Evolutionary conservation across 2,113 vertebrate genomes (phyloP), one percentile per base, ranked within the genome.

Genomic region (Chrysemys picta): DNA sequence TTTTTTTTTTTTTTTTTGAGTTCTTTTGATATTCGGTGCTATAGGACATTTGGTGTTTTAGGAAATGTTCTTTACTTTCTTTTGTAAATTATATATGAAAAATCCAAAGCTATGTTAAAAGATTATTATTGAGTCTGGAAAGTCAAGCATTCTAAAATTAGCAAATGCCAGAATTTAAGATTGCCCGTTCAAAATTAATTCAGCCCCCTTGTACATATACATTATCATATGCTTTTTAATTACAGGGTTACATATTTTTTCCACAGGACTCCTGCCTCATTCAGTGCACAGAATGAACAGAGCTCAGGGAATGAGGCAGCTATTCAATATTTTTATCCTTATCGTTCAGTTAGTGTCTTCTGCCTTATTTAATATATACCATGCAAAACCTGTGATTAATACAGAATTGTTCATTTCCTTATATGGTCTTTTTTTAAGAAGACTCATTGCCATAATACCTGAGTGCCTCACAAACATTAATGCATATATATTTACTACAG

Each of bases 281-380:
- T 0, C 62, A 86, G 53, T 42, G 65, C 84, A 94, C 84, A 84
- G 53, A 94, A 89, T 27, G 78, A 72, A 72, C 8, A 19, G 17
- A 22, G 17, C n/a, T 38, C 6, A 72, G 65, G 78, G 81, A 92
- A 92, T 69, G 92, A 96, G 96, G 97, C 96, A 96, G 90, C 59
- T 21, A 0, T 91, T 95, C 96, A 95, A 72, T 72, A 22, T n/a
- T 72, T 72, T 72, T 72, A 72, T 72, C 65, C n/a, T 72, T 17
- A n/a, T 9, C 8, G 2, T 38, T 72, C 35, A 35, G 31, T 35
- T 35, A 38, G n/a, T 38, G 65, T 21, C 62, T 7, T 72, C 31
- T 72, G 21, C 35, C 31, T 72, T 72, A 72, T 72, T n/a, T 72
- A 38, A 72, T 21, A 72, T 22, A 69, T 69, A 69, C 35, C 19